Evolutionary conservation across 1,140 invertebrate species (phyloP).

Genomic region (Drosophila malerkotliana): DNA sequence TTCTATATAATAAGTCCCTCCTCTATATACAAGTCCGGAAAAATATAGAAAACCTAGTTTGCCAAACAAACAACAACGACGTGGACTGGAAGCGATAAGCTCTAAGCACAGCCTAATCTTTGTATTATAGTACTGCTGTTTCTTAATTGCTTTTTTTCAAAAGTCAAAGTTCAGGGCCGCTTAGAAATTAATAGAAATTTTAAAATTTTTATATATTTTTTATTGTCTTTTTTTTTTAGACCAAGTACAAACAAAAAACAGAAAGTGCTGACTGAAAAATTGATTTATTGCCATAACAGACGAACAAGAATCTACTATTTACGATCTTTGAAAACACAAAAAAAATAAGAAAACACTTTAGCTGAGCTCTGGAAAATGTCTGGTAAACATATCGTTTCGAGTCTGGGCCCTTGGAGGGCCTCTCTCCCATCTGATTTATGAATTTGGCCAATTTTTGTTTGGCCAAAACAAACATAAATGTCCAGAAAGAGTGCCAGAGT

Average conservation of each 20-base stretch:
- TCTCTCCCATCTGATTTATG: slow-evolving; percentile 27
- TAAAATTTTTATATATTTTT: too few relatives aligned
- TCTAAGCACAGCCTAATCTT: slow-evolving; percentile 3
- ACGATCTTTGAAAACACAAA: slow-evolving; percentile 6
- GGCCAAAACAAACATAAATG: slow-evolving; percentile 33
- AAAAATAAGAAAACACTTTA: neutral
- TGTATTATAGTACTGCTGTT: neutral
- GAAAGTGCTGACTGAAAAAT: neutral
- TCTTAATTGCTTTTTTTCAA: neutral
- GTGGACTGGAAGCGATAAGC: slow-evolving; percentile 4
- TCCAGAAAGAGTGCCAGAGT: neutral
- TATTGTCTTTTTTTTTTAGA: neutral
- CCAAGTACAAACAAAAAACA: neutral
- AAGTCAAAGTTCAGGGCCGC: slow-evolving; percentile 9
- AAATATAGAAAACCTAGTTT: slow-evolving; percentile 5
- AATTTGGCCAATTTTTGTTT: slow-evolving; percentile 37
- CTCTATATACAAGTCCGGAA: neutral
- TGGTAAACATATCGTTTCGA: neutral
- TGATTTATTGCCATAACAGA: neutral
- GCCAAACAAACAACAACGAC: neutral
- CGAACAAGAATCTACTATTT: slow-evolving; percentile 10
- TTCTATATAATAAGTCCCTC: slow-evolving; percentile 8
- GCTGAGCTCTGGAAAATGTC: slow-evolving; percentile 3
- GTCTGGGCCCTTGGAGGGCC: slow-evolving; percentile 9
- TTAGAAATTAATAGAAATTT: neutral